Percentiles rank a stretch among this genome's conserved stretches.
Conservation (phyloP, 2,113 vertebrate genomes). For the Merops nubicus region DNA sequence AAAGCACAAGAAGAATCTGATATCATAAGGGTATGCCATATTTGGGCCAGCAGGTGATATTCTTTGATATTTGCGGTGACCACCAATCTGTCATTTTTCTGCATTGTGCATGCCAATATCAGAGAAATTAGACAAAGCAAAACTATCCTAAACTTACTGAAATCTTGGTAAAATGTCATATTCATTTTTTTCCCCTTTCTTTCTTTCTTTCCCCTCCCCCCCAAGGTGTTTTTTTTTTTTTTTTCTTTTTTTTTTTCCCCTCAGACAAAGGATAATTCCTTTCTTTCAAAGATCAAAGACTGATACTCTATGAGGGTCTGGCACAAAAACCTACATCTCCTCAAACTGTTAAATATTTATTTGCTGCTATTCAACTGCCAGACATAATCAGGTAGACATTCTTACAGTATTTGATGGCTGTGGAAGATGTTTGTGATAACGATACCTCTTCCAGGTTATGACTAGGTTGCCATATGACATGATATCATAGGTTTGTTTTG, state of each 20-base stretch:
- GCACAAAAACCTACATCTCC: not conserved
- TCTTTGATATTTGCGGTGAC: slow-evolving; percentile 51
- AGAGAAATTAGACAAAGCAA: not conserved
- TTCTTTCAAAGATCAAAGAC: not conserved
- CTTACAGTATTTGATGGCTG: not conserved
- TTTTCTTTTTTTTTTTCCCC: too few relatives aligned
- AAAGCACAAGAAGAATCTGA: slow-evolving; percentile 65
- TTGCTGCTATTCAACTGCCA: not conserved
- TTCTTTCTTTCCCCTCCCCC: not conserved
- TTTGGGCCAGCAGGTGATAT: slow-evolving; percentile 66
- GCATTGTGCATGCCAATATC: not conserved
- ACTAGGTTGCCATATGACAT: slow-evolving; percentile 8
- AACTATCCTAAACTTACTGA: not conserved
- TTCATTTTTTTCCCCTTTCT: fast-evolving
- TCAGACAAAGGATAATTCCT: not conserved
- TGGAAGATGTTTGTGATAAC: not conserved
- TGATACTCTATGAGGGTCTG: not conserved
- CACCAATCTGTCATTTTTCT: slow-evolving; percentile 51
- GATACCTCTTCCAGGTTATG: slow-evolving; percentile 16
- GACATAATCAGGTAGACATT: not conserved
- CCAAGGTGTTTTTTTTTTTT: not conserved
- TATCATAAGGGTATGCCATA: slow-evolving; percentile 23
- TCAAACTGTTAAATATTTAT: not conserved
- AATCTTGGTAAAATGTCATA: not conserved
- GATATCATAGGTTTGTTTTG: slow-evolving; percentile 55